Evolutionary conservation across 23 tunicate species (phyloP).

Genomic region (Clavelina lepadiformis): DNA sequence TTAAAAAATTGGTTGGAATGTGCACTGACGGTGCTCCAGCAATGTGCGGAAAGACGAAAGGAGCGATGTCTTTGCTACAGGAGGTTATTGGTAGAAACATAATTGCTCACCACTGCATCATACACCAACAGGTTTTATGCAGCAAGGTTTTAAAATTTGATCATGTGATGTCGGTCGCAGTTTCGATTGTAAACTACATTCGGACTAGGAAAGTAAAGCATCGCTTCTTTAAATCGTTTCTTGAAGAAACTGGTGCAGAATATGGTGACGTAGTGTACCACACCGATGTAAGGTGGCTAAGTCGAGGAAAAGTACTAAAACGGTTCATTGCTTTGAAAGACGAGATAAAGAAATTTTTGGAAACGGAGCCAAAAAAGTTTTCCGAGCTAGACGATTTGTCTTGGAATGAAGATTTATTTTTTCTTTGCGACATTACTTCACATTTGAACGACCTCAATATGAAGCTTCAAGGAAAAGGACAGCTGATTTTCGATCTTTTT

Average conservation of each 20-base stretch:
- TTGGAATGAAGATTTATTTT: conserved; percentile 46
- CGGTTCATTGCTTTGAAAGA: conserved; percentile 34
- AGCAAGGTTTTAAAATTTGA: conserved; percentile 39
- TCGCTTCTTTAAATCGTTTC: conserved; percentile 32
- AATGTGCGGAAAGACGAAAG: conserved; percentile 29
- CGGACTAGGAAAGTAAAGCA: conserved; percentile 28
- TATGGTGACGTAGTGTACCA: conserved; percentile 36
- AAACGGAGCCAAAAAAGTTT: conserved; percentile 12
- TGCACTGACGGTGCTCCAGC: conserved; percentile 55
- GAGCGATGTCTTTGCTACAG: conserved; percentile 42
- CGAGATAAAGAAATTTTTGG: conserved; percentile 26
- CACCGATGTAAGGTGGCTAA: conserved; percentile 35
- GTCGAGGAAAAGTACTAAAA: conserved; percentile 37
- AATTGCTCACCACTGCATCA: conserved; percentile 33
- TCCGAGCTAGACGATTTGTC: conserved; percentile 27
- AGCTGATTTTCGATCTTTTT: conserved; percentile 22
- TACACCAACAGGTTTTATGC: conserved; percentile 35
- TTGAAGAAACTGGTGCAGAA: conserved; percentile 31
- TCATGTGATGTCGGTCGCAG: conserved; percentile 37
- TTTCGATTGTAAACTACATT: conserved; percentile 33
- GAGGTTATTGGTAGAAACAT: conserved; percentile 27
- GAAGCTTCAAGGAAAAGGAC: conserved; percentile 33
- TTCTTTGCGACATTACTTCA: conserved; percentile 38
- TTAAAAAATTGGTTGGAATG: conserved; percentile 34
- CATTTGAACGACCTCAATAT: conserved; percentile 33